Evolutionary conservation across 1,140 invertebrate species (phyloP), one percentile per base, ranked within the genome.

Genomic region (Cydia splendana): DNA sequence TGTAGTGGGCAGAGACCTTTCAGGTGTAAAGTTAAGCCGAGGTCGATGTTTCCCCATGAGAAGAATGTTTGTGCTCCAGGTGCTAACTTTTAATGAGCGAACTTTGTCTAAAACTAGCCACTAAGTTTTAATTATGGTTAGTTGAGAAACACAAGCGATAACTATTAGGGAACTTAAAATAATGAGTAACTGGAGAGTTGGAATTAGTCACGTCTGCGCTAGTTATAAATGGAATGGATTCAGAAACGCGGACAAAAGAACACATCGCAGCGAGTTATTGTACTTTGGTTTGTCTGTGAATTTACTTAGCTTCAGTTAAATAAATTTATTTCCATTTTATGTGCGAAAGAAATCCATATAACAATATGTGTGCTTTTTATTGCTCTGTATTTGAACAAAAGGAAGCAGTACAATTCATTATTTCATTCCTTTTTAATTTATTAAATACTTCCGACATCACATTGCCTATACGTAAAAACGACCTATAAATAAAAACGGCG

Each of bases 11-110:
- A n/a, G n/a, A n/a, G n/a, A n/a, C n/a, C n/a, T n/a, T n/a, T n/a
- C n/a, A n/a, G n/a, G 75, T 77, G 78, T 78, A 79, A 65, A 81
- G 79, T 79, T 81, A 80, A 77, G 77, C 76, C 34, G 24, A 76
- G 80, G 80, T 83, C 84, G 87, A 80, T 76, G 82, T 83, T 80
- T 65, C 80, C 77, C 77, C 80, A 80, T 74, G 75, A 80, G 77
- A 84, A 82, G 83, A 88, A 84, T 86, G 85, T 87, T 85, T 85
- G 84, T 82, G 78, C 84, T 77, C 82, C 82, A 85, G 85, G 82
- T 86, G 84, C 45, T 77, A 89, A 91, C 80, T 91, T 91, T 91
- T 90, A 91, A 91, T 89, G 89, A 88, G 87, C 74, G 82, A 90
- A 88, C 82, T 87, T 87, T 77, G 82, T 82, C 83, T 84, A 82